Evolutionary conservation across 1,140 invertebrate species (phyloP).

Genomic region (Drosophila arizonae): DNA sequence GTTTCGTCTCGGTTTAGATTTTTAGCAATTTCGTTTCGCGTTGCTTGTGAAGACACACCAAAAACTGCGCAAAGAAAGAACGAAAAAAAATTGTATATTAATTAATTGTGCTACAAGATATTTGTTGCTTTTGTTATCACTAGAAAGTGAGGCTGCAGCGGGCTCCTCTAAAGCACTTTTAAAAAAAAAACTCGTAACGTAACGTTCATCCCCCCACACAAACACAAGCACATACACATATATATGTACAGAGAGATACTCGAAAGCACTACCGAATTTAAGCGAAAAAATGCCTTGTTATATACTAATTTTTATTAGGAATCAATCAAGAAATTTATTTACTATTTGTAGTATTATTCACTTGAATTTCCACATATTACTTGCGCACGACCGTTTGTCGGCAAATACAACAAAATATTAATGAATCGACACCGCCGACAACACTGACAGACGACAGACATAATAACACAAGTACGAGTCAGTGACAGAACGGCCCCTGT

Average conservation of each 20-base stretch:
- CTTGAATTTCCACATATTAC: slow-evolving; percentile 35
- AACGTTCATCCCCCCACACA: slow-evolving; percentile 10
- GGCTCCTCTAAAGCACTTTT: slow-evolving; percentile 30
- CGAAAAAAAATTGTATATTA: slow-evolving; percentile 7
- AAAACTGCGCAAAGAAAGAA: slow-evolving; percentile 34
- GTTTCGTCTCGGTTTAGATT: slow-evolving; percentile 31
- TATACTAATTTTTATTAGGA: neutral
- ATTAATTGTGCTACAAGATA: slow-evolving; percentile 10
- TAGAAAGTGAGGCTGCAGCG: slow-evolving; percentile 30
- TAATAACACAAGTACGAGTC: slow-evolving; percentile 46
- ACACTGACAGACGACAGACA: slow-evolving; percentile 37
- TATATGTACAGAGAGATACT: neutral
- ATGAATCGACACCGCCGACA: slow-evolving; percentile 45
- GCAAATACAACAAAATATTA: slow-evolving; percentile 29
- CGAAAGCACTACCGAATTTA: neutral
- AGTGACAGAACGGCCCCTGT: slow-evolving; percentile 46
- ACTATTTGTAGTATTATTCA: slow-evolving; percentile 18
- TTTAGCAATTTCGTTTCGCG: slow-evolving; percentile 39
- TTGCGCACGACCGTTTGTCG: slow-evolving; percentile 27
- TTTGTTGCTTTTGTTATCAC: slow-evolving; percentile 19
- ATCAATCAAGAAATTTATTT: slow-evolving; percentile 1
- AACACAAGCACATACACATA: neutral
- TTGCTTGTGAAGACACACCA: slow-evolving; percentile 43
- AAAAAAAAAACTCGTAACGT: slow-evolving; percentile 9
- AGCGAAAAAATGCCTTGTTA: neutral